Evolutionary conservation across 2,113 vertebrate species (phyloP).

Genomic region (Microcebus lehilahytsara): DNA sequence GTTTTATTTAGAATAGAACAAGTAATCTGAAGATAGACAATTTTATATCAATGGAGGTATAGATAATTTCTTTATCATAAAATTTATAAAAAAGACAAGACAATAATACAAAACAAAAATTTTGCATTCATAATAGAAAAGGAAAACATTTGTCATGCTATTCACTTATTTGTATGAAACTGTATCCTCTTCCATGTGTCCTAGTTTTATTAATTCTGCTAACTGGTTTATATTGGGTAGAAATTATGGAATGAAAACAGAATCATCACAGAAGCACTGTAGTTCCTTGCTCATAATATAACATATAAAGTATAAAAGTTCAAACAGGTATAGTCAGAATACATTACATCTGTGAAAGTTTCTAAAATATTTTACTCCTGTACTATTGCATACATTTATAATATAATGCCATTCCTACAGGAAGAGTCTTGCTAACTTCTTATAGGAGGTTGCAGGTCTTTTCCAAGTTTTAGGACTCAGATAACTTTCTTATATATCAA

Average conservation of each 20-base stretch:
- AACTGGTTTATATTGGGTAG: not conserved
- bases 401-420: not conserved
- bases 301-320: not conserved
- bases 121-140: not conserved
- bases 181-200: not conserved
- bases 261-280: not conserved
- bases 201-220: not conserved
- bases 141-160: not conserved
- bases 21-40: not conserved
- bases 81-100: not conserved
- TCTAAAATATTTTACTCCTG: not conserved
- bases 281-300: not conserved
- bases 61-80: not conserved
- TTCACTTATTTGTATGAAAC: not conserved
- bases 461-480: accelerated
- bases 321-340: not conserved
- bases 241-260: not conserved
- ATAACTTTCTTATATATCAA: not conserved
- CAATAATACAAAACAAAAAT: not conserved
- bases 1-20: not conserved
- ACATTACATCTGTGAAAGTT: not conserved
- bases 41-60: not conserved
- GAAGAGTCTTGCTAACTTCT: not conserved
- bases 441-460: not conserved
- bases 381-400: not conserved